Percentiles rank a stretch among this genome's conserved stretches.
Evolutionary conservation across 2,797 vertebrate species (phyloP).

Genomic region (Bucorvus abyssinicus): DNA sequence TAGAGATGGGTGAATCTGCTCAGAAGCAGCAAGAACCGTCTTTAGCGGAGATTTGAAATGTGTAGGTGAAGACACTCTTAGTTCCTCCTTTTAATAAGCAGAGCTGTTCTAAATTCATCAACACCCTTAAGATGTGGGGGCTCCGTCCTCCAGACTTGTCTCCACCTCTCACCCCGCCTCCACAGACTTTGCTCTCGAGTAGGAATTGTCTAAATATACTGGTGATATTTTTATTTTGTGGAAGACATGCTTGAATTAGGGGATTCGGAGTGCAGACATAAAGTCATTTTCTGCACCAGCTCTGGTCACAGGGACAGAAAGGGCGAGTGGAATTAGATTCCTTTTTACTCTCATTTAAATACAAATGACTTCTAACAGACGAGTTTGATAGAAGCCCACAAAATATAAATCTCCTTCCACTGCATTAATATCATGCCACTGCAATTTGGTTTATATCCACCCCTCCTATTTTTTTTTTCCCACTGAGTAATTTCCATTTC

Average conservation of each 20-base stretch:
- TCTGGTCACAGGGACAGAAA: not conserved
- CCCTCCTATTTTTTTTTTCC: not conserved
- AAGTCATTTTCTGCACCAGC: constrained; percentile 13
- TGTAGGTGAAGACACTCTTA: not conserved
- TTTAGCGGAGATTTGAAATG: not conserved
- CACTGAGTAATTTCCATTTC: constrained; percentile 23
- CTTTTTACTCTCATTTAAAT: constrained; percentile 68
- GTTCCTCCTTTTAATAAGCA: not conserved
- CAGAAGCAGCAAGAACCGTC: not conserved
- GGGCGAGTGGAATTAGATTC: constrained; percentile 19
- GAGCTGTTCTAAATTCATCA: not conserved
- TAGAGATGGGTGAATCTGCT: constrained; percentile 10
- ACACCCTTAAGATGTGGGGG: not conserved
- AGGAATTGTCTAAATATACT: not conserved
- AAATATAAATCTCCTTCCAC: constrained; percentile 54
- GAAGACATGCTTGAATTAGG: not conserved
- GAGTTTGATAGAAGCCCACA: constrained; percentile 7
- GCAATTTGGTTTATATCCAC: constrained; percentile 14
- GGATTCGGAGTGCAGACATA: not conserved
- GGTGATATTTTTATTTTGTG: not conserved
- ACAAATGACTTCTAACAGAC: constrained; percentile 62
- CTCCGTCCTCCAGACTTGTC: not conserved
- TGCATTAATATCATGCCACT: constrained; percentile 14
- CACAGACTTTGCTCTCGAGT: not conserved
- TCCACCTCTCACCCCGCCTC: not conserved